These are phyloP conservation scores for Pedionomus torquatus DNA, from an alignment of 2,113 vertebrate species.

Conservation along the genomic window DNA sequence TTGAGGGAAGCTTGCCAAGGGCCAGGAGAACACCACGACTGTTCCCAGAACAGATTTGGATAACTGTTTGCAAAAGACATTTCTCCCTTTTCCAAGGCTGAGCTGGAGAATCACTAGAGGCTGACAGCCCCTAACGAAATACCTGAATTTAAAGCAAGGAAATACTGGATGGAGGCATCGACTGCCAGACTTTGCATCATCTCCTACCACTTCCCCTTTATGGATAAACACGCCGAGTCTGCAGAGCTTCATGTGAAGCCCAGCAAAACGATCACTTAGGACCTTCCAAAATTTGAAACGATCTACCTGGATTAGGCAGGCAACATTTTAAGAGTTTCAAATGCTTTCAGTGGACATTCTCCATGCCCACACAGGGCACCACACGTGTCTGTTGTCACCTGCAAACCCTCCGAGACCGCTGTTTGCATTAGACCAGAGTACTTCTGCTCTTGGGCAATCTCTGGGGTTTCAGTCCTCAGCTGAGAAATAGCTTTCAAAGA, in stretches of 20 bases:
- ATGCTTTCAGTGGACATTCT: accelerated
- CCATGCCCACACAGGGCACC: neutral
- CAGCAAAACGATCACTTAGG: neutral
- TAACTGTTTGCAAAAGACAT: neutral
- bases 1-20: neutral
- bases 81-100: neutral
- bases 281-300: neutral
- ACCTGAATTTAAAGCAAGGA: neutral
- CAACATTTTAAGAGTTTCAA: neutral
- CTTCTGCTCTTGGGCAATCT: neutral
- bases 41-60: neutral
- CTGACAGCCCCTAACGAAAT: neutral
- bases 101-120: neutral
- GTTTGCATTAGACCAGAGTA: neutral
- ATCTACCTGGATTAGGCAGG: neutral
- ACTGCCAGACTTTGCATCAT: neutral
- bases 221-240: neutral
- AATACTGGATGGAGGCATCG: neutral
- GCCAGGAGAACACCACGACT: neutral
- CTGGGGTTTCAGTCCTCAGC: constrained; percentile 1
- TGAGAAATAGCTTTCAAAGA: neutral
- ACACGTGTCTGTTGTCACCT: accelerated
- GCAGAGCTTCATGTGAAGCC: neutral
- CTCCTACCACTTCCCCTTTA: neutral
- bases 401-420: neutral